Evolutionary conservation across 2,888 invertebrate species (phyloP).

Genomic region (Steromphala cineraria): DNA sequence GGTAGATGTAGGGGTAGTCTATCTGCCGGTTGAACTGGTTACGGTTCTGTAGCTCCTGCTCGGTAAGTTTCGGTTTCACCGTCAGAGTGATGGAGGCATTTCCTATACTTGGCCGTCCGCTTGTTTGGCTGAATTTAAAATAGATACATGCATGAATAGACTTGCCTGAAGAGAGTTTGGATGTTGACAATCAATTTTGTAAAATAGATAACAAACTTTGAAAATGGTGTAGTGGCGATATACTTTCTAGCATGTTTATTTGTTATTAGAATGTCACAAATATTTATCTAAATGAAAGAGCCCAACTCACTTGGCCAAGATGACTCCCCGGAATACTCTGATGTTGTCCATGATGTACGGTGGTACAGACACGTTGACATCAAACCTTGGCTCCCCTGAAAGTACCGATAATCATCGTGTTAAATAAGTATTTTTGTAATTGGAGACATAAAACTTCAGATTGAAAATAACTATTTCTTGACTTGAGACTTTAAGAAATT

Average conservation of each 20-base stretch:
- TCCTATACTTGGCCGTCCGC: constrained; percentile 91
- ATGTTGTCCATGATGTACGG: constrained; percentile 94
- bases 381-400: constrained; percentile 89
- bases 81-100: constrained; percentile 86
- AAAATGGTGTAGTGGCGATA: no score
- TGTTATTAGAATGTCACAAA: no score
- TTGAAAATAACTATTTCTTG: neutral
- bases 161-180: neutral
- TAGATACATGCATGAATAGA: neutral
- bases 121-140: constrained; percentile 82
- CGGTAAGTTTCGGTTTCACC: constrained; percentile 34
- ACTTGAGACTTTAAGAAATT: neutral
- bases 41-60: constrained; percentile 18
- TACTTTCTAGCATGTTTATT: no score
- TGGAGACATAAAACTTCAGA: neutral
- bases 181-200: no score
- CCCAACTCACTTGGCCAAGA: constrained; percentile 86
- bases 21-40: constrained; percentile 18
- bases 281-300: neutral
- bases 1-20: constrained; percentile 46
- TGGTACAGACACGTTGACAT: constrained; percentile 97
- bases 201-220: neutral
- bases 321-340: constrained; percentile 86
- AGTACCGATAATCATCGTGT: constrained; percentile 23
- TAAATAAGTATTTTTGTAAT: neutral